Conservation (phyloP, 2,888 invertebrate genomes). For the Pterostichus madidus region DNA sequence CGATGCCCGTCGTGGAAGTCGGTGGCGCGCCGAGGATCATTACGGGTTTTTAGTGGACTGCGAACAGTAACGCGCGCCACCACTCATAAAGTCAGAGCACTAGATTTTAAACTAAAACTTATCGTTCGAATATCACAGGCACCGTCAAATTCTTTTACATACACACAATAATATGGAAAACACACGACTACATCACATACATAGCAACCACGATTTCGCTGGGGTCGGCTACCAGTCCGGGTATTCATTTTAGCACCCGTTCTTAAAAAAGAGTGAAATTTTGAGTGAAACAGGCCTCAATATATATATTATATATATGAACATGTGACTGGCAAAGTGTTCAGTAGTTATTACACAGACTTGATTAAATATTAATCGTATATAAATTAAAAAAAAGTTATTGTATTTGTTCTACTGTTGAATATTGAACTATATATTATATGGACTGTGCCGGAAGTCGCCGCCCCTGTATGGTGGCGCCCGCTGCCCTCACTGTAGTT, state of each 20-base stretch:
- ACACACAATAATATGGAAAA: slow-evolving; percentile 13
- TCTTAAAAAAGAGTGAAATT: slow-evolving; percentile 67
- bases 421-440: slow-evolving; percentile 66
- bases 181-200: slow-evolving; percentile 19
- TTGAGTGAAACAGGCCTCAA: slow-evolving; percentile 61
- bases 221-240: slow-evolving; percentile 30
- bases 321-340: slow-evolving; percentile 62
- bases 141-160: slow-evolving; percentile 47
- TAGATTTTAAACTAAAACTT: slow-evolving; percentile 49
- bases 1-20: background rate
- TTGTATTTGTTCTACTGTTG: slow-evolving; percentile 66
- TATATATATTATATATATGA: slow-evolving; percentile 64
- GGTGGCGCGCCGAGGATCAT: slow-evolving; percentile 12
- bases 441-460: slow-evolving; percentile 61
- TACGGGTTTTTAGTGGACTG: slow-evolving; percentile 8
- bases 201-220: slow-evolving; percentile 34
- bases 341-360: slow-evolving; percentile 65
- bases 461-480: slow-evolving; percentile 34
- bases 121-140: slow-evolving; percentile 46
- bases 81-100: slow-evolving; percentile 10
- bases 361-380: slow-evolving; percentile 65
- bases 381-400: slow-evolving; percentile 64
- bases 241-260: slow-evolving; percentile 63
- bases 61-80: background rate
- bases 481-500: slow-evolving; percentile 59